Conservation (phyloP, 2,797 vertebrate genomes). For the Anabacerthia variegaticeps region DNA sequence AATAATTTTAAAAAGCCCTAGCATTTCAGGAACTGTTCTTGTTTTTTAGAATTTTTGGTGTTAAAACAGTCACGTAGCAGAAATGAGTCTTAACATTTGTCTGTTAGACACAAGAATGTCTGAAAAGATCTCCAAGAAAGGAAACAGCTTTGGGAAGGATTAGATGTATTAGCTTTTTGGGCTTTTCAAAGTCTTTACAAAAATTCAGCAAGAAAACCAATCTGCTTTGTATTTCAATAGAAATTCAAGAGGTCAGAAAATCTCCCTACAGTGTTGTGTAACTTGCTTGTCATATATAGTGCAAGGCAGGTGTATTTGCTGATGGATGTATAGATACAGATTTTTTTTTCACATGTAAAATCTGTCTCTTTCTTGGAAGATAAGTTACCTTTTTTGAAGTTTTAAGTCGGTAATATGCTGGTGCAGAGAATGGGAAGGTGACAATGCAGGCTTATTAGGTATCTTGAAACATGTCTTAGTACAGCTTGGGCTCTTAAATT, state of each 20-base stretch:
- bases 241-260: constrained; percentile 8
- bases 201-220: neutral
- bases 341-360: neutral
- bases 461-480: neutral
- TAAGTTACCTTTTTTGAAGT: too few relatives aligned
- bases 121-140: neutral
- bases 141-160: neutral
- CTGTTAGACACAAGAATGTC: neutral
- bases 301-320: neutral
- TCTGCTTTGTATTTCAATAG: neutral
- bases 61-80: neutral
- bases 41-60: neutral
- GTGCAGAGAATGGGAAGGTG: neutral
- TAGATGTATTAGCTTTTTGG: neutral
- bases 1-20: neutral
- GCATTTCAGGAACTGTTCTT: neutral
- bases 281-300: neutral
- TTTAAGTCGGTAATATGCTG: neutral
- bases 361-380: neutral
- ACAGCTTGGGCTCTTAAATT: constrained; percentile 15
- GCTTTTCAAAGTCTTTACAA: neutral
- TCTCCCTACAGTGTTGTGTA: neutral
- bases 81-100: neutral
- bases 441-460: neutral
- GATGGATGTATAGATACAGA: neutral